Evolutionary conservation across 2,797 vertebrate genomes (phyloP).

Genomic region (Peromyscus melanophrys): DNA sequence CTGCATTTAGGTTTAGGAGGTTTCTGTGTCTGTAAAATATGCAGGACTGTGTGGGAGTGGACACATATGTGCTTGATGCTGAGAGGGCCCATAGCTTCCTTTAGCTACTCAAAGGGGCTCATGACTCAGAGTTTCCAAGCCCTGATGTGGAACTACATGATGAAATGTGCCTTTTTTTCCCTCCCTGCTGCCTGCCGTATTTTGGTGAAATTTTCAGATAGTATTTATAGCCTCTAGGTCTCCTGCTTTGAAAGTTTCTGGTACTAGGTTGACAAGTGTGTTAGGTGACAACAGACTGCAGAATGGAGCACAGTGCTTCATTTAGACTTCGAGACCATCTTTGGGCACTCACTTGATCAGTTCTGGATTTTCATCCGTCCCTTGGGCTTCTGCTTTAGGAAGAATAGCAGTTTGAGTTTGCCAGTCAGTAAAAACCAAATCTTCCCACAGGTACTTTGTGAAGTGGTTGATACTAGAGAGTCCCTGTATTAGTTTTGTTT

Average conservation of each 20-base stretch:
- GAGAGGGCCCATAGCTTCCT: neutral
- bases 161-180: neutral
- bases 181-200: neutral
- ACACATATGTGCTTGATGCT: neutral
- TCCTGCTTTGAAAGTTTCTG: neutral
- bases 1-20: neutral
- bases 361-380: neutral
- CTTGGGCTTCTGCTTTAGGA: constrained; percentile 13
- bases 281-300: neutral
- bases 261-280: neutral
- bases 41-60: neutral
- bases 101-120: neutral
- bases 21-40: constrained; percentile 19
- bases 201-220: constrained; percentile 4
- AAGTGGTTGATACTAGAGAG: neutral
- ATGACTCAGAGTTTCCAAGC: neutral
- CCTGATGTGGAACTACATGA: neutral
- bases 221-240: neutral
- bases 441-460: constrained; percentile 13
- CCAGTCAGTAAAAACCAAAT: neutral
- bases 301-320: constrained; percentile 32
- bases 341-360: neutral
- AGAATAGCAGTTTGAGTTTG: neutral
- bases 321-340: neutral
- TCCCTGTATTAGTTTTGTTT: neutral